Base-by-base conservation (phyloP, 2,113 vertebrate genomes). In the Puma concolor region DNA sequence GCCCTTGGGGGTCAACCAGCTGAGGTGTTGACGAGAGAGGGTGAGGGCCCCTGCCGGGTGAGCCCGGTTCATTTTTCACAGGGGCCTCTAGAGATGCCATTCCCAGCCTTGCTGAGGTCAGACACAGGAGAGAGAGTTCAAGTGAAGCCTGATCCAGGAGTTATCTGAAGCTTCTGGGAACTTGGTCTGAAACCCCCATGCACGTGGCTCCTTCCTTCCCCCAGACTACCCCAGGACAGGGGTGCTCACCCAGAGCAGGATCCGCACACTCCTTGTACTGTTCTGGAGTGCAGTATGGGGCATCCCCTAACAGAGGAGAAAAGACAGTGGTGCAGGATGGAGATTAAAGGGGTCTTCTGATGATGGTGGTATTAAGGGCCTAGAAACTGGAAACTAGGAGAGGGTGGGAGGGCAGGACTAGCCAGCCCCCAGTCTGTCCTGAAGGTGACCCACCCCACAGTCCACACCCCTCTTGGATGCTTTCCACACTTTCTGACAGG, bases 261-360 rank as follows among this genome's bases (percentile, higher is more conserved):
- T 99, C 99, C 1, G 99, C 99, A 86, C 99, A 99, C 97, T 99
- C 99, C 98, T 99, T 99, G 98, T 99, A 99, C 98, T 99, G 99
- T 98, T 99, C 99, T 0, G 99, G 99, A 71, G 99, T 99, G 98
- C 99, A 99, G 97, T 99, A 99, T 2, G 99, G 99, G 83, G 99
- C 99, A 21, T 99, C 99, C 7, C 99, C 99, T 99, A 97, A 77
- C 31, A 19, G 63, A 92, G 69, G 80, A 97, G 91, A 95, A 93
- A 96, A 60, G 95, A 83, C 31, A 90, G 54, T 7, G 63, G 31
- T 63, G 41, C 64, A 88, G 76, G 72, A 19, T 27, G 85, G 50
- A 91, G 87, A 96, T 79, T 96, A 74, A 94, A 79, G 76, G 38
- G 27, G 10, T 23, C 52, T 69, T 7, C 31, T 41, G 81, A 54